Conservation (phyloP, 2,797 vertebrate species). For the Kryptolebias ocellatus region DNA sequence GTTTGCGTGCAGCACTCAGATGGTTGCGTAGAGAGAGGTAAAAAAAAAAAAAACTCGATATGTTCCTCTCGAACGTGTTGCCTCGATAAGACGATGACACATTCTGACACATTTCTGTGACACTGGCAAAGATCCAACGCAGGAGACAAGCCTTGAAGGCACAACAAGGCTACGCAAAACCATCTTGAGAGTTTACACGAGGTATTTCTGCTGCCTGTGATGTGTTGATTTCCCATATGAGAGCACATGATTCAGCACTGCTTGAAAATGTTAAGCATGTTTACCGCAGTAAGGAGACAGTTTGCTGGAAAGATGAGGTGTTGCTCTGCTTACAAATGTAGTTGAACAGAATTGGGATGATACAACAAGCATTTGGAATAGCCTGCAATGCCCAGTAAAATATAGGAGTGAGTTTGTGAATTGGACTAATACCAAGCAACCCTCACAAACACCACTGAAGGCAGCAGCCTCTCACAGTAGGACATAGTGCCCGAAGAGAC, state of each 20-base stretch:
- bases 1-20: slow-evolving; percentile 1
- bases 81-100: slow-evolving; percentile 50
- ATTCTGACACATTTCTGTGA: slow-evolving; percentile 56
- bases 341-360: slow-evolving; percentile 17
- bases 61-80: slow-evolving; percentile 38
- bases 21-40: slow-evolving; percentile 10
- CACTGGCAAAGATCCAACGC: slow-evolving; percentile 47
- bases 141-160: slow-evolving; percentile 47
- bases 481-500: background rate
- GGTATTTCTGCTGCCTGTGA: slow-evolving; percentile 45
- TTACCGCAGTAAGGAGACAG: slow-evolving; percentile 2
- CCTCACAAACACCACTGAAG: background rate
- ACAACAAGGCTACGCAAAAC: slow-evolving; percentile 33
- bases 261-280: slow-evolving; percentile 28
- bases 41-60: slow-evolving; percentile 23
- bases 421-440: background rate
- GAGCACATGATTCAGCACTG: slow-evolving; percentile 40
- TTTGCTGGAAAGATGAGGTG: slow-evolving; percentile 24
- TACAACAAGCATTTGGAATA: background rate
- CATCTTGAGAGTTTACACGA: slow-evolving; percentile 44
- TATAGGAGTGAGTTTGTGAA: background rate
- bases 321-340: slow-evolving; percentile 26
- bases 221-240: slow-evolving; percentile 46
- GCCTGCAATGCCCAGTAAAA: too few species aligned
- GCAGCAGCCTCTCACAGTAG: background rate